Base-by-base conservation (phyloP, 2,113 vertebrate genomes). In the Muntiacus muntjak region DNA sequence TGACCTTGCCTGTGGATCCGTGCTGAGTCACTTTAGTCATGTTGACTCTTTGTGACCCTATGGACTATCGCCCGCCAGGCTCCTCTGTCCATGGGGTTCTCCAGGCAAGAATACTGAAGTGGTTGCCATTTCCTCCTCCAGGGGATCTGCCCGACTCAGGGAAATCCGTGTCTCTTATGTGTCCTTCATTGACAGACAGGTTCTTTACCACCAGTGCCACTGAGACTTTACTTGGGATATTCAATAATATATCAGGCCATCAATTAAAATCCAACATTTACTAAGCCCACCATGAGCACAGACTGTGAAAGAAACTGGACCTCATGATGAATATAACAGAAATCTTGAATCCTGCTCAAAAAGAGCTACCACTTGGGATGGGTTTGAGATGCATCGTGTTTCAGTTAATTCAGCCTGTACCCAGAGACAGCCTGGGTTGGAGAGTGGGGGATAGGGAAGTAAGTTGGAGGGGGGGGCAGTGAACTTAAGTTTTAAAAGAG, bases 401-500 rank as follows among this genome's bases (percentile, higher is more conserved):
- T 91, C 40, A 21, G 6, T 19, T 74, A 33, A 60, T 60, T 81
- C 79, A 45, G 45, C 14, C 57, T 86, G 26, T 50, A 52, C 16
- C n/a, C 16, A n/a, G 30, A 78, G 67, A 17, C 30, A 6, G 54
- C 33, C n/a, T 16, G 57, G 33, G 36, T 7, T 19, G 23, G 54
- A 47, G 47, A 6, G 1, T 23, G 0, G 21, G 28, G 52, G 30
- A 21, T 2, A 13, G 17, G 43, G 17, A 82, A 17, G 12, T 57
- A 58, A 93, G 47, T 50, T 13, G 47, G 12, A 25, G 16, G 16
- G 76, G 78, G 85, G 45, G 10, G 6, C 23, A 4, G 28, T 87
- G 40, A 43, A 67, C 54, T 92, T 78, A 71, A 45, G 25, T 82
- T 86, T 93, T 93, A 67, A 88, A 89, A 67, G 19, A 88, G 55